Evolutionary conservation across 92 coral and sea anemone species (phyloP).

Genomic region (Diadumene lineata): DNA sequence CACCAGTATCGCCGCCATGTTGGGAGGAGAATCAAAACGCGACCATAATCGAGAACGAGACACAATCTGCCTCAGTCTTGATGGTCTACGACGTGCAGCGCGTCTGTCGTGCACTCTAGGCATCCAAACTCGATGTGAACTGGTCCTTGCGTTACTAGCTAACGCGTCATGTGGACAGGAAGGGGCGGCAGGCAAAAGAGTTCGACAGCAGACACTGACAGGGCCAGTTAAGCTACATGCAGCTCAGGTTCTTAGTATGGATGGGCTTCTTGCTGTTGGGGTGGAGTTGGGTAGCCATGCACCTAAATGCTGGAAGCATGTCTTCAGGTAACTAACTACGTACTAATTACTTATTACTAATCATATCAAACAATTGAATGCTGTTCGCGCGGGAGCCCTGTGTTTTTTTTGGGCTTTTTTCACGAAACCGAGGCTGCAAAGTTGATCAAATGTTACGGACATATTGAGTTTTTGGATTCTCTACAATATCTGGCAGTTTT

Average conservation of each 20-base stretch:
- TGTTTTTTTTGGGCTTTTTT: no score
- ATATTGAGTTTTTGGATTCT: no score
- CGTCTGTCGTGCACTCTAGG: constrained; percentile 94
- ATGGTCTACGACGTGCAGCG: constrained; percentile 95
- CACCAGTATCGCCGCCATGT: constrained; percentile 85
- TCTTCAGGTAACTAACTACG: constrained; percentile 68
- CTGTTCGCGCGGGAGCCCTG: no score
- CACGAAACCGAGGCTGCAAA: no score
- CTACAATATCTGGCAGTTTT: no score
- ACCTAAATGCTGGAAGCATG: constrained; percentile 99
- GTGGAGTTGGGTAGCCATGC: constrained; percentile 98
- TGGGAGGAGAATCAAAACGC: constrained; percentile 89
- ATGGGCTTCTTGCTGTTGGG: constrained; percentile 94
- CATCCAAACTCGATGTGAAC: constrained; percentile 95
- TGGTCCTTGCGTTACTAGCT: constrained; percentile 90
- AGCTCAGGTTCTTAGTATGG: constrained; percentile 98
- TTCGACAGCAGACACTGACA: constrained; percentile 45
- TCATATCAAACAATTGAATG: no score
- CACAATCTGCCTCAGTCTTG: constrained; percentile 94
- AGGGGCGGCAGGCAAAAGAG: constrained; percentile 61
- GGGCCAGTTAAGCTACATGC: constrained; percentile 84
- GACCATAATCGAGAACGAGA: constrained; percentile 94
- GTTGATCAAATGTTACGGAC: no score
- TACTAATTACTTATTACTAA: background rate
- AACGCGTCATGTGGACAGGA: constrained; percentile 97